Evolutionary conservation across 2,797 vertebrate genomes (phyloP), one percentile per base, ranked within the genome.

Genomic region (Nannoperca australis): DNA sequence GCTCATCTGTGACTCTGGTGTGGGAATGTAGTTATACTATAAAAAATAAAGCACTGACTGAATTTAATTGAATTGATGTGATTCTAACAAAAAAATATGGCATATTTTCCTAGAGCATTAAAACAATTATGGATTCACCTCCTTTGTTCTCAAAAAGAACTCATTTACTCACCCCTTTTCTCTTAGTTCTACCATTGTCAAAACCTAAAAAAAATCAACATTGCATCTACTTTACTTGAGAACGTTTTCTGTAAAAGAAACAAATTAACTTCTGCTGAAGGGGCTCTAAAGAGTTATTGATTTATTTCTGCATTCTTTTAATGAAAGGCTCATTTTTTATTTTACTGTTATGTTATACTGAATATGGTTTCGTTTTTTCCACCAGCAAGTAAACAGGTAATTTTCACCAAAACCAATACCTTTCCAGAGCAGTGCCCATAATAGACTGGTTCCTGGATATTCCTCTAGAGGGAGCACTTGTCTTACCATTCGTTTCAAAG

Each of bases 381-480:
- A 18, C n/a, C 3, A 30, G 27, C 20, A n/a, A 44, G 20, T 70
- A 34, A 58, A 36, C n/a, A 20, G 40, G 8, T 5, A n/a, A 45
- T 22, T 3, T 2, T 36, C 30, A 22, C 11, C 7, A 4, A n/a
- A 53, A 40, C 17, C n/a, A 27, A 20, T 12, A 34, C 22, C 11
- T 64, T 42, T 34, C 5, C 22, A 44, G 30, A 34, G 30, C 50
- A 24, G 58, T 49, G 13, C 11, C 40, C n/a, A 34, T 53, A 4
- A 49, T 12, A 11, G 30, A 22, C 34, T 32, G 15, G 32, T 49
- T 60, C 6, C 34, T 58, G 15, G 3, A 59, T 2, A 54, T 2
- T 67, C 82, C 90, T 65, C 65, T 83, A 92, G 91, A 72, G 89
- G 88, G 90, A 54, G 82, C 79, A 24, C 55, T 84, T 54, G 70